phyloP scores from a whole-genome alignment of 2,797 vertebrate species.

The Pangasius djambal region DNA sequence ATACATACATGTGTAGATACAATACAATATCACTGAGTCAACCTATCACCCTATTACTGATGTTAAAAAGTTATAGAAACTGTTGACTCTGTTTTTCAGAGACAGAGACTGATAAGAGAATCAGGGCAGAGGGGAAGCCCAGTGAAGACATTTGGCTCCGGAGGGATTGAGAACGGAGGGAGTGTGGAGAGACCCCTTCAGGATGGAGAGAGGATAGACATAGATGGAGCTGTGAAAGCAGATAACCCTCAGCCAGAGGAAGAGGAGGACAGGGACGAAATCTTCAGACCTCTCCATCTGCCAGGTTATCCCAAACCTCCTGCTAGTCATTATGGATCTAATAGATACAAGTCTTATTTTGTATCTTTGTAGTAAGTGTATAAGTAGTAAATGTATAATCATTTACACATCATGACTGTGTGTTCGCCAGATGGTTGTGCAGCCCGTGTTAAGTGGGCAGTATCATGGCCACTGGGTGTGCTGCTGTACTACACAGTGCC shows the following conservation, averaged over 20 bases:
- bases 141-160: slow-evolving; percentile 68
- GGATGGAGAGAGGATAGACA: slow-evolving; percentile 51
- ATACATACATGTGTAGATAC: neutral
- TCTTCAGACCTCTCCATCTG: slow-evolving; percentile 73
- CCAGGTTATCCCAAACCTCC: slow-evolving; percentile 66
- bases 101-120: slow-evolving; percentile 74
- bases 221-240: slow-evolving; percentile 63
- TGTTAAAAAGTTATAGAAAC: neutral
- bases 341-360: no score
- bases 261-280: slow-evolving; percentile 68
- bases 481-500: slow-evolving; percentile 81
- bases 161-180: slow-evolving; percentile 76
- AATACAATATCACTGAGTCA: neutral
- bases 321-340: neutral
- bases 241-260: slow-evolving; percentile 65
- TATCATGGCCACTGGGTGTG: slow-evolving; percentile 79
- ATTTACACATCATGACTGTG: neutral
- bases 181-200: slow-evolving; percentile 60
- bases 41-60: neutral
- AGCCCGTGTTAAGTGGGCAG: slow-evolving; percentile 75
- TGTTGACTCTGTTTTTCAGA: slow-evolving; percentile 60
- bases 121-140: slow-evolving; percentile 64
- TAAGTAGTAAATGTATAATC: neutral
- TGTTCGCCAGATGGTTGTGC: slow-evolving; percentile 64
- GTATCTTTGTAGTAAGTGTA: neutral